Percentiles rank a stretch among this genome's conserved stretches.
phyloP scores from a whole-genome alignment of 2,888 invertebrate species.

The Digitonthophagus gazella region DNA sequence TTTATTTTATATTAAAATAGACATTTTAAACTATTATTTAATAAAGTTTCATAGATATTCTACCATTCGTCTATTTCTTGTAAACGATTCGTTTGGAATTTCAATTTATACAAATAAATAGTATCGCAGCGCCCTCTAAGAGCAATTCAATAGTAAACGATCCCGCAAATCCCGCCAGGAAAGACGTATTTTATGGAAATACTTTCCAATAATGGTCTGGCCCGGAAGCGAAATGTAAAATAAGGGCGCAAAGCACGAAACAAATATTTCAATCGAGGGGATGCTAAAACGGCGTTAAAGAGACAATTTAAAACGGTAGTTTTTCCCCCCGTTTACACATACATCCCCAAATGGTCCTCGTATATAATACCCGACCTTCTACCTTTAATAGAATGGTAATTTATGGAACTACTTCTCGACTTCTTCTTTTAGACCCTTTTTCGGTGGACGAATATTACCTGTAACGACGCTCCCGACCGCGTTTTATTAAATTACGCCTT shows the following conservation, averaged over 20 bases:
- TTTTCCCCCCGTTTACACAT: slow-evolving; percentile 21
- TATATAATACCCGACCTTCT: slow-evolving; percentile 21
- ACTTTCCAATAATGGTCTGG: slow-evolving; percentile 9
- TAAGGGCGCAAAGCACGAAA: slow-evolving; percentile 2
- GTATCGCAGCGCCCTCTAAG: neutral
- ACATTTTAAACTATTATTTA: too few species aligned
- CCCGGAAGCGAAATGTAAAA: slow-evolving; percentile 3
- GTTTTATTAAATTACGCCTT: slow-evolving; percentile 12
- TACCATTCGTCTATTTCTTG: too few species aligned
- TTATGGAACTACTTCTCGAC: slow-evolving; percentile 22
- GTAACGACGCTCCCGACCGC: slow-evolving; percentile 8
- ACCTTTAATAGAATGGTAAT: slow-evolving; percentile 29
- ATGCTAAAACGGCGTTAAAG: neutral
- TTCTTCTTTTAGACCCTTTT: slow-evolving; percentile 1
- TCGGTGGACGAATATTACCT: slow-evolving; percentile 8
- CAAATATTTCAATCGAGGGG: slow-evolving; percentile 12
- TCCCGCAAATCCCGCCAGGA: slow-evolving; percentile 6
- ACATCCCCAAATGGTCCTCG: slow-evolving; percentile 24
- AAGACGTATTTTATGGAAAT: slow-evolving; percentile 13
- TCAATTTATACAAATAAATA: neutral
- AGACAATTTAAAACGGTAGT: slow-evolving; percentile 10
- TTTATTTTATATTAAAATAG: too few species aligned
- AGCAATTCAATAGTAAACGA: slow-evolving; percentile 3
- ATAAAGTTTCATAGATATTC: too few species aligned
- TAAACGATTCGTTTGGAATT: too few species aligned